Base-by-base conservation (phyloP, 2,113 vertebrate genomes). In the Siniperca chuatsi region DNA sequence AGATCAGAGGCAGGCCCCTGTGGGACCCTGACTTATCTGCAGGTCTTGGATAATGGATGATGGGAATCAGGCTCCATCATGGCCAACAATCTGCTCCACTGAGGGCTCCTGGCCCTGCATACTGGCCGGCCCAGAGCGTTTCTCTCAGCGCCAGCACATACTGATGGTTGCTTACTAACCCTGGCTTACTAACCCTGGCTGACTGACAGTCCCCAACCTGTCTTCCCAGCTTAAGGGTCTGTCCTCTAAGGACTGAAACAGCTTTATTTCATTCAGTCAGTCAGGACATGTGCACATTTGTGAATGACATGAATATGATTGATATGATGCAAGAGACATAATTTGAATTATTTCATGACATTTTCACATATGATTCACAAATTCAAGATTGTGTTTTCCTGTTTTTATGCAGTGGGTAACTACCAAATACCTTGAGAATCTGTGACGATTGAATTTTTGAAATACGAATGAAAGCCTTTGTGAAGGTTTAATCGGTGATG, bases 71-170 rank as follows among this genome's bases (percentile, higher is more conserved):
- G 87, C 89, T 70, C 86, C 90, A 90, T 90, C 81, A 79, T 67
- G 89, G 82, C 83, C 84, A 33, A 71, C 91, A 92, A 90, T 92
- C 93, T 94, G 94, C 89, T 89, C 81, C 55, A 4, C 71, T 2
- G 81, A 81, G 64, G 64, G 71, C 83, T 81, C 52, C 78, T 44
- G 61, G 70, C 72, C 25, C 72, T 0, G 55, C 16, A 20, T 25
- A 1, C 69, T 66, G 62, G 11, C 65, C 54, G 25, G 54, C 81
- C 42, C 73, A 1, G 18, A 74, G 75, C 42, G 33, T 13, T 67
- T 35, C 42, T 12, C 68, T 60, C 33, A 5, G 67, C 4, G 40
- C 80, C 70, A 58, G 62, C 64, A 46, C 80, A 69, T 12, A 21
- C 82, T 55, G 75, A 76, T 64, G 79, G 66, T 67, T 35, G 42